Base-by-base conservation (phyloP, 2,888 invertebrate genomes). In the Venusia cambrica region DNA sequence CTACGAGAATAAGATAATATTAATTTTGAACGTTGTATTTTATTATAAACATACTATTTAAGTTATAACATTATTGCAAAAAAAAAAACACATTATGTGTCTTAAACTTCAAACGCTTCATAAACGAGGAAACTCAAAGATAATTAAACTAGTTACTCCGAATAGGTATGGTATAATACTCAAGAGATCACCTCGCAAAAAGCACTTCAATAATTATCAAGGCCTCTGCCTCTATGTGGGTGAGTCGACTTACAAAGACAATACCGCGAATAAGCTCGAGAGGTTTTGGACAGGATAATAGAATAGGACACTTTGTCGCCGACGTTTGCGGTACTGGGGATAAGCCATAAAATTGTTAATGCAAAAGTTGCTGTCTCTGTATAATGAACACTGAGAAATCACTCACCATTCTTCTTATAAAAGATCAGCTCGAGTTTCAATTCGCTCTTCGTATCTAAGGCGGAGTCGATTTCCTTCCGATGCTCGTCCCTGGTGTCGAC, bases 381-480 rank as follows among this genome's bases (percentile, higher is more conserved):
- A n/a, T n/a, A n/a, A n/a, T n/a, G n/a, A n/a, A n/a, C n/a, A n/a
- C n/a, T n/a, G n/a, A n/a, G n/a, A n/a, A n/a, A n/a, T 15, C 6
- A 75, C 92, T 91, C 74, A 97, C 97, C 96, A 88, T 92, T 95
- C 83, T 97, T 97, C 80, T 96, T 97, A 85, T 97, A 97, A 83
- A 98, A 96, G 63, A 95, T 93, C 47, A 98, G 94, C 85, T 98
- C 97, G 54, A 96, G 89, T 80, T 98, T 97, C 49, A 97, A 92
- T 81, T 98, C 98, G 59, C 92, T 92, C 79, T 97, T 97, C 56
- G 92, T 92, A 64, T 95, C 95, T 53, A 98, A 90, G 12, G 97
- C 94, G 54, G 93, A 92, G 79, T 97, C 96, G 69, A 98, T 97
- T 83, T 95, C 94, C 45, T 90, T 87, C 62, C 95, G 95, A 72